phyloP scores from a whole-genome alignment of 2,113 vertebrate genomes.

The Halichoerus grypus region DNA sequence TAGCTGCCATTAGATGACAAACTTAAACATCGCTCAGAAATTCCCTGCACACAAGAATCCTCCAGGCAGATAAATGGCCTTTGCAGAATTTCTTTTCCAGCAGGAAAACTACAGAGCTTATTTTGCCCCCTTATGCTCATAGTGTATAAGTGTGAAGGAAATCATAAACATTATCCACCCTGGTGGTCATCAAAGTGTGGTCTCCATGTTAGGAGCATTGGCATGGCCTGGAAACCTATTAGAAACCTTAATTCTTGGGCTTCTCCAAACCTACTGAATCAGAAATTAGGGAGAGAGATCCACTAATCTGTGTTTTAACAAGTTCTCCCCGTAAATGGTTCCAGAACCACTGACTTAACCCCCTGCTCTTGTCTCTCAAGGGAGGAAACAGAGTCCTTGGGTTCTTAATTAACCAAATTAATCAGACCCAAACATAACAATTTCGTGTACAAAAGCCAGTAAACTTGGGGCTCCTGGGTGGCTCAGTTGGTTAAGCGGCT shows the following conservation, averaged over 20 bases:
- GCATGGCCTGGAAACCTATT: background rate
- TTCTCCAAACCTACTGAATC: background rate
- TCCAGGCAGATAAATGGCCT: slow-evolving; percentile 72
- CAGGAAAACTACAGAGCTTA: slow-evolving; percentile 45
- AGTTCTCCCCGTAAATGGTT: background rate
- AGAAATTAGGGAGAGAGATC: background rate
- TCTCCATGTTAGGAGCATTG: background rate
- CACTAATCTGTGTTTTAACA: background rate
- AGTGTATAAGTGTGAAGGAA: slow-evolving; percentile 26
- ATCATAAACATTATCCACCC: background rate
- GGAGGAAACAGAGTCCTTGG: background rate
- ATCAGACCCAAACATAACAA: background rate
- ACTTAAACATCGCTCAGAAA: slow-evolving; percentile 70
- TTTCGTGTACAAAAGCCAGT: background rate
- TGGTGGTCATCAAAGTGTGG: background rate
- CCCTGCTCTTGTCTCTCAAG: background rate
- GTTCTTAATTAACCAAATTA: background rate
- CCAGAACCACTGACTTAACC: background rate
- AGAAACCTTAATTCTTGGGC: background rate
- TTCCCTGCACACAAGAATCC: slow-evolving; percentile 70
- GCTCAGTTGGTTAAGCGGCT: no score
- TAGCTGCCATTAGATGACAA: slow-evolving; percentile 79
- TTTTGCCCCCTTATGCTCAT: slow-evolving; percentile 37
- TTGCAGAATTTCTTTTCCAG: slow-evolving; percentile 64
- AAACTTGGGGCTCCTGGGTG: background rate